phyloP scores from a whole-genome alignment of 2,888 invertebrate genomes.

The Eutolmus rufibarbis region DNA sequence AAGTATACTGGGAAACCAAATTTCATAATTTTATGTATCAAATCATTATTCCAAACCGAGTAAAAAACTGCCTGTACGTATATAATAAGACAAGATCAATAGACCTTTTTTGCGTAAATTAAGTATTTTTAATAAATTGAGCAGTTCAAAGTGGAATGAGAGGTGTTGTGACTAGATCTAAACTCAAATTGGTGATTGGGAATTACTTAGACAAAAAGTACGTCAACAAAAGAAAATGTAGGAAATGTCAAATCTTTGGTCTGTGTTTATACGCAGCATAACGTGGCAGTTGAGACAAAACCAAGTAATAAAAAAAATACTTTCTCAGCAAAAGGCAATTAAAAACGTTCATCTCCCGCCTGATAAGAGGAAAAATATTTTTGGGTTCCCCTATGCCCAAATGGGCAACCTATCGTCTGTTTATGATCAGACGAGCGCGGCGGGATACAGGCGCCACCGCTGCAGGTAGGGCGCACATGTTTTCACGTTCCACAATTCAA shows the following conservation, averaged over 20 bases:
- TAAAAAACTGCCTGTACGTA: too few species aligned
- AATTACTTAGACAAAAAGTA: background rate
- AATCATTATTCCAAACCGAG: too few species aligned
- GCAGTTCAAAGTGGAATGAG: too few species aligned
- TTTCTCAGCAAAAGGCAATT: slow-evolving; percentile 11
- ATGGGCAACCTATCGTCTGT: slow-evolving; percentile 28
- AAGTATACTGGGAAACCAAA: too few species aligned
- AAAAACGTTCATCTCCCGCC: background rate
- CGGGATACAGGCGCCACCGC: slow-evolving; percentile 63
- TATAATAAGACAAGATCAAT: too few species aligned
- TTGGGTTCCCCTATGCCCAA: background rate
- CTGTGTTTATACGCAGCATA: background rate
- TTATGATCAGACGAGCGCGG: slow-evolving; percentile 60
- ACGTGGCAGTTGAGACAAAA: background rate
- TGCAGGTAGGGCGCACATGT: slow-evolving; percentile 42
- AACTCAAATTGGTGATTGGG: too few species aligned
- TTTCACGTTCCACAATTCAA: slow-evolving; percentile 36
- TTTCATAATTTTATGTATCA: too few species aligned
- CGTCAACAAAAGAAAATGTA: background rate
- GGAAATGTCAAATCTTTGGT: background rate
- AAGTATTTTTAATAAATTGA: too few species aligned
- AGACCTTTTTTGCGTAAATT: too few species aligned
- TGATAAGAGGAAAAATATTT: background rate
- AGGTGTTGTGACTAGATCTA: too few species aligned
- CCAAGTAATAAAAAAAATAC: background rate